Percentiles rank a stretch among this genome's conserved stretches.
Evolutionary conservation across 92 coral and sea anemone genomes (phyloP).

Genomic region (Zoanthus solanderi): DNA sequence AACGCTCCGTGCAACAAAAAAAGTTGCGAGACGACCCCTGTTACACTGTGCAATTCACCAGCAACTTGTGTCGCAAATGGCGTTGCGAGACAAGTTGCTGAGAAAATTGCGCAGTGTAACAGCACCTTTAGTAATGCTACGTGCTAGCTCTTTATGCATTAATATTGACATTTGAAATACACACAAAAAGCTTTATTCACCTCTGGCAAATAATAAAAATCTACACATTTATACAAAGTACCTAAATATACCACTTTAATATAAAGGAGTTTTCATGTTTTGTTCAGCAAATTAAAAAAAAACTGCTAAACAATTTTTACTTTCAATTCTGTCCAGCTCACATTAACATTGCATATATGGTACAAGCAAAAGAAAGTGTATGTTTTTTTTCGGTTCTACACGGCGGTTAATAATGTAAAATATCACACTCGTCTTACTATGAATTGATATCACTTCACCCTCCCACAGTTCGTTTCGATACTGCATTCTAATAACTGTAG

Average conservation of each 20-base stretch:
- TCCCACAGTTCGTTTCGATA: neutral
- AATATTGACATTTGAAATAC: neutral
- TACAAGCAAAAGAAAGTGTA: neutral
- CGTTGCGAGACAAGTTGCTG: no score
- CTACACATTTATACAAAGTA: neutral
- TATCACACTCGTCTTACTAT: neutral
- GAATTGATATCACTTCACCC: neutral
- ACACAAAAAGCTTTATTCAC: neutral
- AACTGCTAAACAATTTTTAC: neutral
- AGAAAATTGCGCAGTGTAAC: no score
- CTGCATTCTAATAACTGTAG: neutral
- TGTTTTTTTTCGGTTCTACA: no score
- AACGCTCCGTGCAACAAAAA: no score
- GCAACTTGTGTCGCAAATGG: no score
- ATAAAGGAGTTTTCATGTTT: neutral
- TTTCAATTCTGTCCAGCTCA: neutral
- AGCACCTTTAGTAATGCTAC: neutral
- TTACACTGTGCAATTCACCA: no score
- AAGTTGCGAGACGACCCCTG: no score
- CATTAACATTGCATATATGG: neutral
- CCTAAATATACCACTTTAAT: neutral
- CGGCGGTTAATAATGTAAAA: neutral
- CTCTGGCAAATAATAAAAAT: neutral
- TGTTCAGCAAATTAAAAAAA: neutral
- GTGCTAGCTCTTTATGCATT: neutral